Evolutionary conservation across 92 coral and sea anemone genomes (phyloP), one percentile per base, ranked within the genome.

Genomic region (Siderastrea siderea): DNA sequence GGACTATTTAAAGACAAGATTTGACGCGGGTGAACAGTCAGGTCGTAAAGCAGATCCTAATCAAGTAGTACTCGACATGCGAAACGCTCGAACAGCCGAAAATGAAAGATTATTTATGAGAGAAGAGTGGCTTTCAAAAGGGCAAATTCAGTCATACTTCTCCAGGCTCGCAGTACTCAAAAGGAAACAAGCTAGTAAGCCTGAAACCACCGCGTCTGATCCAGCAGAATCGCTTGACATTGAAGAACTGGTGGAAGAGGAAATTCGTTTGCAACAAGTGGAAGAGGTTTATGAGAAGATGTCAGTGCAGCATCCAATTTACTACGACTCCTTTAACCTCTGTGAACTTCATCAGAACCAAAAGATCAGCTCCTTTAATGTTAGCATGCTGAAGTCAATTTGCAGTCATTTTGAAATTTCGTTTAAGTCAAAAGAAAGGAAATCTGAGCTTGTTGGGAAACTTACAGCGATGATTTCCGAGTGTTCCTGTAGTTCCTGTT

Each of bases 11-110:
- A 78, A 79, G 16, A 70, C 90, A 70, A 71, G 82, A 63, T 87
- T 60, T 74, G 78, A 87, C 47, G 73, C 90, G 51, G 90, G 86
- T 3, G 91, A 80, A 68, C 58, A 59, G 47, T 71, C 91, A 19
- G 90, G 90, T 17, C 46, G 79, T 5, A 86, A 86, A 78, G 84
- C 84, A 3, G 85, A 78, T 78, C 85, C 90, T 55, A 16, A 67
- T 48, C 54, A 77, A 52, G 83, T 85, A 65, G 68, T 74, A 2
- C 13, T 54, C 47, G 83, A 85, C 76, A 86, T 86, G 90, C 26
- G 90, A 78, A 68, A 76, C 68, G 85, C 80, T 59, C 74, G 85
- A 68, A 76, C 67, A 5, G 68, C 57, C 48, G 78, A 86, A 45
- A 86, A 86, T 70, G 48, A 3, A 64, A 57, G 79, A 47, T 60